Conservation (phyloP, 2,113 vertebrate genomes). For the Nycticryphes semicollaris region DNA sequence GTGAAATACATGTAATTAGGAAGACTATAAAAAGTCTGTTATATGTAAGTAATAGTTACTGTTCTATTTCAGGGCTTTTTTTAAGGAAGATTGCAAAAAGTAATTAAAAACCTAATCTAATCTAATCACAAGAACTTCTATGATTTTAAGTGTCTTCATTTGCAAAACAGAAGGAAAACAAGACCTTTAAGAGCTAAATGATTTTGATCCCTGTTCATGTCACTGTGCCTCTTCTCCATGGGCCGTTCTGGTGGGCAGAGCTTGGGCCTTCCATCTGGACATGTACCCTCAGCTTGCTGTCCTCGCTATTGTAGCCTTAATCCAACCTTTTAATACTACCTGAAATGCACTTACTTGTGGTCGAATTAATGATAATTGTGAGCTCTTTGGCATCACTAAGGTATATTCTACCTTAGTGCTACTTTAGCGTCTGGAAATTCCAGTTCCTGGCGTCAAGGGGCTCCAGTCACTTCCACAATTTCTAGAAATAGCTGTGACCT, state of each 20-base stretch:
- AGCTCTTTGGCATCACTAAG: neutral
- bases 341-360: slow-evolving; percentile 29
- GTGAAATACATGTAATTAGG: slow-evolving; percentile 30
- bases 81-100: neutral
- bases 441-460: slow-evolving; percentile 50
- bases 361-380: neutral
- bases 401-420: neutral
- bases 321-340: slow-evolving; percentile 1
- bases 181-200: neutral
- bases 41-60: neutral
- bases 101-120: slow-evolving; percentile 23
- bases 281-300: neutral
- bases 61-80: neutral
- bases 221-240: neutral
- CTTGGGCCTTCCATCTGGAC: neutral
- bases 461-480: slow-evolving; percentile 33
- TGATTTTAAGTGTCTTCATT: neutral
- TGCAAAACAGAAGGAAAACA: neutral
- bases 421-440: slow-evolving; percentile 34
- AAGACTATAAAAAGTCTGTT: neutral
- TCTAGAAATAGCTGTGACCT: slow-evolving; percentile 67
- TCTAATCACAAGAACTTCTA: neutral
- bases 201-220: neutral
- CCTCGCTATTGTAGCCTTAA: neutral
- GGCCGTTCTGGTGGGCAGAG: neutral